Evolutionary conservation across 2,888 invertebrate genomes (phyloP), one percentile per base, ranked within the genome.

Genomic region (Coelopa pilipes): DNA sequence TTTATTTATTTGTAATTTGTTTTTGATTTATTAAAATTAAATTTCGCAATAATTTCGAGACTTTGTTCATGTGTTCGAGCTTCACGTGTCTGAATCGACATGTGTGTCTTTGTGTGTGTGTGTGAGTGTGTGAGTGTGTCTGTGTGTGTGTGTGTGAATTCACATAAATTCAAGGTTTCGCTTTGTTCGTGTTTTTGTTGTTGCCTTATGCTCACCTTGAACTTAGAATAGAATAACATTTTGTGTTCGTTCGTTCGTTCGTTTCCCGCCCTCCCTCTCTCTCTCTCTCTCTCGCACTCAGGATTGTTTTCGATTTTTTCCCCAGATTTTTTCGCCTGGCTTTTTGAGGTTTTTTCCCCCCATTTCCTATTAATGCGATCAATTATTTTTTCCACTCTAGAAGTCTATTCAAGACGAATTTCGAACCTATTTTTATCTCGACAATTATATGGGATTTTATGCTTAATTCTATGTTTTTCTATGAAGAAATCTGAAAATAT

Each of bases 191-290:
- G 21, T 73, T 73, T 57, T 49, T 66, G 57, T 60, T 57, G 60
- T 50, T 72, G 46, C n/a, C 62, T 60, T 73, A 49, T 68, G 68
- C 53, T 73, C 24, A 60, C 73, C 73, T 73, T 73, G 73, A 73
- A 73, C 73, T 67, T 73, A 67, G 17, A 73, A 60, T 60, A 73
- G 68, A 73, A 73, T 73, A 73, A 73, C 67, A 67, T 73, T 73
- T n/a, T n/a, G n/a, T n/a, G n/a, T n/a, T n/a, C n/a, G n/a, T n/a
- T n/a, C n/a, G n/a, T n/a, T n/a, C n/a, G n/a, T n/a, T n/a, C n/a
- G n/a, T n/a, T n/a, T n/a, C n/a, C n/a, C n/a, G n/a, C n/a, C n/a
- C n/a, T n/a, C n/a, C n/a, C n/a, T n/a, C n/a, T n/a, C n/a, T n/a
- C n/a, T n/a, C n/a, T n/a, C n/a, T n/a, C n/a, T n/a, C n/a, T n/a